Evolutionary conservation across 2,888 invertebrate species (phyloP).

Genomic region (Fragum whitleyi): DNA sequence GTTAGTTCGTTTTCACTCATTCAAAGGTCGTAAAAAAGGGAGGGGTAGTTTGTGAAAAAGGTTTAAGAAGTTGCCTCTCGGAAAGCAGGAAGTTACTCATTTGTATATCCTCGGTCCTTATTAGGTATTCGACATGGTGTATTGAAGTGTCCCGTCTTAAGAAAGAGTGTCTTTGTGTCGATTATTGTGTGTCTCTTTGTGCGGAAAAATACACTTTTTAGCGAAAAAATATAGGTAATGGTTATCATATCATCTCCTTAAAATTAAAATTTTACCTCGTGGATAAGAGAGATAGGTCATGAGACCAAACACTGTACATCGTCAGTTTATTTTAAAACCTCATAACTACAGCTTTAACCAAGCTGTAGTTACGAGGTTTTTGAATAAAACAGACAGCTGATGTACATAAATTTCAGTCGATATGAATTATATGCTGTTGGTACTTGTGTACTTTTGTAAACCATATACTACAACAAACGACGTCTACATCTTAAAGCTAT

Average conservation of each 20-base stretch:
- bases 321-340: no score
- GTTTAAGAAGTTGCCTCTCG: background rate
- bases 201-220: background rate
- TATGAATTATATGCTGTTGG: no score
- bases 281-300: background rate
- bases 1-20: no score
- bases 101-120: constrained; percentile 12
- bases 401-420: no score
- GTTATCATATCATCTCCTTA: background rate
- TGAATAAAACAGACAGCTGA: no score
- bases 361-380: no score
- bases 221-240: background rate
- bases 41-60: no score
- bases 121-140: background rate
- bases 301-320: background rate
- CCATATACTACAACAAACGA: no score
- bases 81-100: constrained; percentile 11
- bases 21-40: no score
- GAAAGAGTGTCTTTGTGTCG: background rate
- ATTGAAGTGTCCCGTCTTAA: background rate
- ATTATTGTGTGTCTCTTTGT: background rate
- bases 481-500: no score
- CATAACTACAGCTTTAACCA: no score
- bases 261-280: background rate
- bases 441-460: no score